Evolutionary conservation across 2,888 invertebrate species (phyloP), one percentile per base, ranked within the genome.

Genomic region (Pandemis heparana): DNA sequence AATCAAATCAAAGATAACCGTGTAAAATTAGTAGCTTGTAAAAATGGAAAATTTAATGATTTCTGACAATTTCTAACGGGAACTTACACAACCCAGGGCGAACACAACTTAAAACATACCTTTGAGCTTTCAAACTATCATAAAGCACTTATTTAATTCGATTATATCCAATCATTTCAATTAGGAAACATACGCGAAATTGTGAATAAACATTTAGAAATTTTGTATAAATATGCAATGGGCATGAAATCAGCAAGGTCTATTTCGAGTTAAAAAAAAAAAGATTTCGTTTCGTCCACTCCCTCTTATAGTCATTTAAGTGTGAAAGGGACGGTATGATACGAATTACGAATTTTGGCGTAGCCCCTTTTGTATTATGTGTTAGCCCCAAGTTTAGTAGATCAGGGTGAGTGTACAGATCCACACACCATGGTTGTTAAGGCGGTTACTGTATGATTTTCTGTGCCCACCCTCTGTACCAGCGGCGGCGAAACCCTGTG

Each of bases 371-470:
- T 43, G n/a, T n/a, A 1, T 9, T 51, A 9, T 43, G 43, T 53
- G 65, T 51, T 63, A 46, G 73, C 73, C 56, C 59, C 69, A 38
- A 62, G 72, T 32, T 64, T 14, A 43, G 68, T 32, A 63, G 64
- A 39, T 51, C 41, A 1, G 79, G 76, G 82, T 82, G 80, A 83
- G 81, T 78, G 79, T 77, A 77, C 77, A 79, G 82, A 66, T 84
- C 94, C 95, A 95, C 95, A 95, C 95, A 95, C 95, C 95, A 93
- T 95, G 93, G 88, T 92, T 95, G 95, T 96, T 96, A 95, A 96
- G 96, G 87, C 97, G 95, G 95, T 96, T 96, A 96, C 95, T 95
- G 96, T 96, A 96, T 95, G 96, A 95, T 95, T 97, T 97, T 95
- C 96, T 96, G 92, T 95, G 95, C 96, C 95, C 96, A 96, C 96